Evolutionary conservation across 2,888 invertebrate species (phyloP).

Genomic region (Orthonychiurus folsomi): DNA sequence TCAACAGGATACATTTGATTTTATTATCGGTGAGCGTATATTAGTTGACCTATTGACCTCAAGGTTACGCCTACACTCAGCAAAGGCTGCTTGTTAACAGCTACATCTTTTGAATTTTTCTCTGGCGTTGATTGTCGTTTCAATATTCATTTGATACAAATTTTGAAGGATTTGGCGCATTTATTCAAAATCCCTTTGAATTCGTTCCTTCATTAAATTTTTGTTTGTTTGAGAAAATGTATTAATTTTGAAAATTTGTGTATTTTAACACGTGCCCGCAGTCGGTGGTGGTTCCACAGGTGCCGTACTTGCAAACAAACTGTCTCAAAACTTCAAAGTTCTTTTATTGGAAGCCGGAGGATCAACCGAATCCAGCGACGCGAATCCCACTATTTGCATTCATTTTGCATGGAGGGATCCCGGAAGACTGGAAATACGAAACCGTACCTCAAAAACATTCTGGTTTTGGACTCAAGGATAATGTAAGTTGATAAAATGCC

Average conservation of each 20-base stretch:
- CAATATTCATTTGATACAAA: no score
- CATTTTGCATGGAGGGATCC: not conserved
- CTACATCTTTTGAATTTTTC: no score
- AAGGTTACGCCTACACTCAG: no score
- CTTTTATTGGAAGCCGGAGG: slow-evolving; percentile 22
- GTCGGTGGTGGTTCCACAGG: slow-evolving; percentile 17
- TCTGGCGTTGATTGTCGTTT: no score
- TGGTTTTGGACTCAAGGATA: slow-evolving; percentile 1
- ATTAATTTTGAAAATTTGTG: no score
- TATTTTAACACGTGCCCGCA: no score
- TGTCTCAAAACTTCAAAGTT: slow-evolving; percentile 20
- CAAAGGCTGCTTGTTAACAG: no score
- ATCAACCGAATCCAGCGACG: slow-evolving; percentile 11
- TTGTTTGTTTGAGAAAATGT: no score
- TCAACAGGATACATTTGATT: not conserved
- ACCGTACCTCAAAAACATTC: slow-evolving; percentile 7
- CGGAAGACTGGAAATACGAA: slow-evolving; percentile 12
- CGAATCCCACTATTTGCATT: slow-evolving; percentile 5
- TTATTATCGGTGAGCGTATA: not conserved
- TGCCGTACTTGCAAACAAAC: slow-evolving; percentile 17
- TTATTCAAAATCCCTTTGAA: no score
- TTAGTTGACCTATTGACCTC: no score
- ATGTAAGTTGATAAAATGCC: slow-evolving; percentile 10
- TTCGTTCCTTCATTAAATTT: no score
- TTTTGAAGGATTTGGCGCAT: no score